Conservation (phyloP, 2,113 vertebrate species). For the Myodes glareolus region DNA sequence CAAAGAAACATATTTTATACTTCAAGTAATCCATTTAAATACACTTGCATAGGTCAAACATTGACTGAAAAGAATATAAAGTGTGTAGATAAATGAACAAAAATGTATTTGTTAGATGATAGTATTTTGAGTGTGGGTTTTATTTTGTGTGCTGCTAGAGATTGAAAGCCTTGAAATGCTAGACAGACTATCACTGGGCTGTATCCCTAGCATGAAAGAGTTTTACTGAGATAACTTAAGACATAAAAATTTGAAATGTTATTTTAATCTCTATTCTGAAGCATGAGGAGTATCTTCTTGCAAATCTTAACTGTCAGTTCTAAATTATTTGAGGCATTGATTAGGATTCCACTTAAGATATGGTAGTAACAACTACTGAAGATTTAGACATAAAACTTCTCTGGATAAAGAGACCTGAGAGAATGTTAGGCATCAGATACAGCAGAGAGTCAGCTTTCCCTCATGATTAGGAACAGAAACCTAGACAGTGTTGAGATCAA, state of each 20-base stretch:
- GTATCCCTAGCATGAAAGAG: not conserved
- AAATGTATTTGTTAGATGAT: not conserved
- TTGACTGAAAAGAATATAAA: not conserved
- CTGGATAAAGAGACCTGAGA: not conserved
- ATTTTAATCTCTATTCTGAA: not conserved
- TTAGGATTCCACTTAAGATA: not conserved
- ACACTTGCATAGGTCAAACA: slow-evolving; percentile 33
- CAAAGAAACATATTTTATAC: not conserved
- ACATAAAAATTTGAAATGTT: slow-evolving; percentile 20
- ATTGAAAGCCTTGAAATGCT: not conserved
- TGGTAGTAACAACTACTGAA: not conserved
- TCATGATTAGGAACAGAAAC: not conserved
- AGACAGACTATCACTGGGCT: not conserved
- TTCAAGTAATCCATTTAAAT: not conserved
- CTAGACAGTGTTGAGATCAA: not conserved
- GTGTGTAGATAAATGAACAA: not conserved
- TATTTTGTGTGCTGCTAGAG: not conserved
- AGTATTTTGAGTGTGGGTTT: not conserved
- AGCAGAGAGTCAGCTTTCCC: not conserved
- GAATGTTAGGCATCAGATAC: not conserved
- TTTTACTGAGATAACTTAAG: slow-evolving; percentile 21
- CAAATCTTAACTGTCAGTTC: not conserved
- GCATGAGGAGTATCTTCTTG: not conserved
- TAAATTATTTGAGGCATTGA: not conserved
- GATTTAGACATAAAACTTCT: not conserved